phyloP scores from a whole-genome alignment of 2,888 invertebrate genomes.

The Temnothorax unifasciatus region DNA sequence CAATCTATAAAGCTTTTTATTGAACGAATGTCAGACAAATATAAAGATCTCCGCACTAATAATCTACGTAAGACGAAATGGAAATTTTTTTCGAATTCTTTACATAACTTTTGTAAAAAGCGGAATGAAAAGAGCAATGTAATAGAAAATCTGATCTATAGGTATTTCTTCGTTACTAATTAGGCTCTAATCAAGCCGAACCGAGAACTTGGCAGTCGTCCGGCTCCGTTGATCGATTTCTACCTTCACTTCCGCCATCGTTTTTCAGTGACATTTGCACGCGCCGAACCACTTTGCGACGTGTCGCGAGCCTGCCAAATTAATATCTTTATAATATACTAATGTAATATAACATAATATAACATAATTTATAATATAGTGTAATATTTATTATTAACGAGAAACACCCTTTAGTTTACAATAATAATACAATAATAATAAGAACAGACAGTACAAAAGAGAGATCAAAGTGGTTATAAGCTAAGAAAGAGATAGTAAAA shows the following conservation, averaged over 20 bases:
- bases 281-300: background rate
- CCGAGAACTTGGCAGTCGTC: constrained; percentile 26
- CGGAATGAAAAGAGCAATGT: background rate
- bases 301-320: background rate
- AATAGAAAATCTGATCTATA: background rate
- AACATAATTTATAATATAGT: too few species aligned
- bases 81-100: background rate
- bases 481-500: too few species aligned
- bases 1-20: background rate
- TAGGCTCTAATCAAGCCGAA: background rate
- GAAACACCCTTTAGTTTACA: too few species aligned
- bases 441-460: too few species aligned
- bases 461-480: too few species aligned
- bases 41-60: background rate
- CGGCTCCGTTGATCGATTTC: constrained; percentile 35
- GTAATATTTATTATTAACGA: too few species aligned
- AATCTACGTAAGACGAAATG: background rate
- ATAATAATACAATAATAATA: too few species aligned
- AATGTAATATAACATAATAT: too few species aligned
- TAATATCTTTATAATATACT: background rate
- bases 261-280: background rate
- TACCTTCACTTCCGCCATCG: constrained; percentile 46
- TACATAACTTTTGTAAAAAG: background rate
- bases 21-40: background rate
- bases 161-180: constrained; percentile 10